phyloP scores from a whole-genome alignment of 2,113 vertebrate genomes.

The Cryptomyrus ogoouensis region DNA sequence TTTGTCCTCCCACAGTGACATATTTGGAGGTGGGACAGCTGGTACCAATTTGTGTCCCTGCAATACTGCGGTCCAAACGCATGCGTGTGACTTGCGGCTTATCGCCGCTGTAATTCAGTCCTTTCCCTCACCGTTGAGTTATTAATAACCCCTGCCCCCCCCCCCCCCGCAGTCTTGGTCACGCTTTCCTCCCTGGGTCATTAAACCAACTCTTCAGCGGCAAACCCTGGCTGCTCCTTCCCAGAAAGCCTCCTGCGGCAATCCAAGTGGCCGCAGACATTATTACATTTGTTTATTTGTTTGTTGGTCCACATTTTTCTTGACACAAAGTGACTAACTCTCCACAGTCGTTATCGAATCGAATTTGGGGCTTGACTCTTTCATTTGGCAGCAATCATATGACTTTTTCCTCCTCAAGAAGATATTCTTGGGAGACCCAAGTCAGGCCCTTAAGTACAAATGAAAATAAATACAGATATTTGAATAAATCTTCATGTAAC shows the following conservation, averaged over 20 bases:
- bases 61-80: conserved; percentile 52
- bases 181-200: conserved; percentile 53
- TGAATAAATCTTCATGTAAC: conserved; percentile 40
- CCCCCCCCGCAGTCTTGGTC: conserved; percentile 46
- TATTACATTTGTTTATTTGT: background rate
- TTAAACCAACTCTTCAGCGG: conserved; percentile 45
- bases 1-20: conserved; percentile 54
- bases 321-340: conserved; percentile 33
- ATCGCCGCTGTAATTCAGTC: conserved; percentile 60
- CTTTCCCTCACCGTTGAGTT: conserved; percentile 55
- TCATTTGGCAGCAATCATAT: conserved; percentile 20
- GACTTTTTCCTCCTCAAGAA: conserved; percentile 29
- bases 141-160: conserved; percentile 55
- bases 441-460: conserved; percentile 45
- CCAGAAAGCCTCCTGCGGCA: background rate
- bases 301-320: background rate
- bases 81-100: conserved; percentile 61
- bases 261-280: background rate
- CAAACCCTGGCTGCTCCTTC: background rate
- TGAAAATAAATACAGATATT: conserved; percentile 39
- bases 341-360: conserved; percentile 32
- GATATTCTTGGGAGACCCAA: conserved; percentile 40
- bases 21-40: conserved; percentile 63
- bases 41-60: conserved; percentile 63
- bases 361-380: conserved; percentile 21